Evolutionary conservation across 2,113 vertebrate species (phyloP), one percentile per base, ranked within the genome.

Genomic region (Semicossyphus pulcher): DNA sequence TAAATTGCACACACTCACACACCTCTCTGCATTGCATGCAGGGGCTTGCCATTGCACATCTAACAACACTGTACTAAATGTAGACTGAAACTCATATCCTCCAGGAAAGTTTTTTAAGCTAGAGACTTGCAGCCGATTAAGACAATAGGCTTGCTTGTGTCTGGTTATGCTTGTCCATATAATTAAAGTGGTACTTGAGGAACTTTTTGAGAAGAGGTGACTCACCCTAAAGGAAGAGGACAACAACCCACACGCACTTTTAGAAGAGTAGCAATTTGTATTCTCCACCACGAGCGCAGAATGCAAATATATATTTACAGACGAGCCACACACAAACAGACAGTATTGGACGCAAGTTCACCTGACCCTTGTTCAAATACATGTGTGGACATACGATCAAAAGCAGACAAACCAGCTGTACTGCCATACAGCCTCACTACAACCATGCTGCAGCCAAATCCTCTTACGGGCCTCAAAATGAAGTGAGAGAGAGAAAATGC

Each of bases 371-470:
- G 6, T 20, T 37, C 41, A 44, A 44, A 44, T 18, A 44, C 41
- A 49, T 0, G 15, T 18, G 49, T 39, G 51, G 18, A 74, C 45
- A 18, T 39, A 34, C 52, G 36, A 65, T 36, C 44, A 53, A 16
- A 78, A 49, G 32, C 20, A 52, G 20, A 57, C n/a, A 57, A 79
- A 66, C 25, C 42, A 60, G 57, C 37, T 64, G 62, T 56, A 32
- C 15, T 65, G 56, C 44, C 44, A 78, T 4, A 62, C 61, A 28
- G 85, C 42, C n/a, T 70, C 37, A 1, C 16, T 25, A 48, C 61
- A 75, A 76, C 73, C 63, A 32, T 62, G 53, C 56, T 34, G 34
- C 57, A 14, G 49, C n/a, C 61, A 85, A 85, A 88, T 84, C 84
- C 82, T 87, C 80, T 85, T 71, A 71, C 39, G 29, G 52, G 59